These are phyloP conservation scores for Falcunculus frontatus DNA, from an alignment of 2,113 vertebrate genomes.

Conservation along the genomic window DNA sequence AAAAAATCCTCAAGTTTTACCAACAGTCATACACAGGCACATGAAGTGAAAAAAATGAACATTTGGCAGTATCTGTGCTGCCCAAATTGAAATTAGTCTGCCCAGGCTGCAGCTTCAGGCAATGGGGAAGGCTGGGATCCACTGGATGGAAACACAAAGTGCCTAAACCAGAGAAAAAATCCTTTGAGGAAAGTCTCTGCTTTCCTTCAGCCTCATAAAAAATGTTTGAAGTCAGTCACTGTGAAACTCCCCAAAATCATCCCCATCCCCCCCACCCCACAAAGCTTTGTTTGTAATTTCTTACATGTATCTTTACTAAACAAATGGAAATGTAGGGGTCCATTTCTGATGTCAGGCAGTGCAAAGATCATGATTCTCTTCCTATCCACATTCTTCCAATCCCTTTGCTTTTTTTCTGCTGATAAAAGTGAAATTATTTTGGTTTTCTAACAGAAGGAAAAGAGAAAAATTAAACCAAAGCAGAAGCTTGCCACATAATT, in stretches of 20 bases:
- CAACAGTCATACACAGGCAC: not conserved
- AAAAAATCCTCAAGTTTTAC: not conserved
- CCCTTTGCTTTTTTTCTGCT: not conserved
- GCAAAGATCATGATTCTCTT: not conserved
- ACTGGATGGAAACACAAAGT: not conserved
- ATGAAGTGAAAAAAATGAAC: not conserved
- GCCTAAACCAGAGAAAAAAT: not conserved
- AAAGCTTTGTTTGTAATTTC: not conserved
- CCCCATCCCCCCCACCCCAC: fast-evolving
- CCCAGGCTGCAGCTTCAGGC: not conserved
- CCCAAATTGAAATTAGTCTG: not conserved
- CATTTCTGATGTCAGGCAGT: not conserved
- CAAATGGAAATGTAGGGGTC: not conserved
- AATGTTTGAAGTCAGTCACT: not conserved
- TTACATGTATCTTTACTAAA: not conserved
- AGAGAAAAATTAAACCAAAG: not conserved
- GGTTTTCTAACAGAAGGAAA: slow-evolving; percentile 9
- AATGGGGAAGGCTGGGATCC: not conserved
- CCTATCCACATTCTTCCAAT: not conserved
- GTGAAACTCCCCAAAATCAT: not conserved
- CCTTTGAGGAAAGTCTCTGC: not conserved
- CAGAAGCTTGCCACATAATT: not conserved
- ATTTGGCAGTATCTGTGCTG: not conserved
- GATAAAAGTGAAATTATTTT: slow-evolving; percentile 31
- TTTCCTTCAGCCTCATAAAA: not conserved